These are phyloP conservation scores for Steinernema feltiae DNA, from an alignment of 1,140 invertebrate genomes.

Conservation along the genomic window DNA sequence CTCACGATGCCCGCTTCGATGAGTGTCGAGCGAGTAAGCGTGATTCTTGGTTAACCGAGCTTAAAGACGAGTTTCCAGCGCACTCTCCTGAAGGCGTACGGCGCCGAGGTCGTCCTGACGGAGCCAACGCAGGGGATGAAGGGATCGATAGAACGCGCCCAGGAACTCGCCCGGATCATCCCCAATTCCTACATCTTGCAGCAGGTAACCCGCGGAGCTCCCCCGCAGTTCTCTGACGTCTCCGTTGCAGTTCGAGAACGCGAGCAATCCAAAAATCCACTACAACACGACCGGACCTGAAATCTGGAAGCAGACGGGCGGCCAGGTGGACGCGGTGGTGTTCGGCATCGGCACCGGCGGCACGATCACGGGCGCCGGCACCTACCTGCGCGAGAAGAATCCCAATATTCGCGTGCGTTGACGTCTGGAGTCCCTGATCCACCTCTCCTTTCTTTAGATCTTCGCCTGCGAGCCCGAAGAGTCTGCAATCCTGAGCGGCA, in stretches of 20 bases:
- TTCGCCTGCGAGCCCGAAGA: slow-evolving; percentile 31
- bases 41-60: slow-evolving; percentile 6
- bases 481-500: slow-evolving; percentile 29
- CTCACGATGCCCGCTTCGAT: slow-evolving; percentile 58
- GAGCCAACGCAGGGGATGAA: slow-evolving; percentile 23
- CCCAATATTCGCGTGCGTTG: too few relatives aligned
- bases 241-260: slow-evolving; percentile 34
- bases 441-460: too few relatives aligned
- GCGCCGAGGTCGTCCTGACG: slow-evolving; percentile 43
- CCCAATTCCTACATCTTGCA: too few relatives aligned
- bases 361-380: slow-evolving; percentile 34
- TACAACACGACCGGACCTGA: slow-evolving; percentile 37
- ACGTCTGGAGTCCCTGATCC: too few relatives aligned
- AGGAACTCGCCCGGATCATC: slow-evolving; percentile 23
- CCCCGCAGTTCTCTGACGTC: too few relatives aligned
- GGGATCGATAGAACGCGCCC: slow-evolving; percentile 26
- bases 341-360: slow-evolving; percentile 39
- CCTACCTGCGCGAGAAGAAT: slow-evolving; percentile 36
- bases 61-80: slow-evolving; percentile 37
- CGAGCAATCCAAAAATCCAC: slow-evolving; percentile 26
- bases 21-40: slow-evolving; percentile 54
- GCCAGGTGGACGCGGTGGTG: slow-evolving; percentile 29
- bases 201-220: too few relatives aligned
- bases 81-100: slow-evolving; percentile 52
- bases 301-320: slow-evolving; percentile 37